A percentile compares a stretch with the other conserved stretches of the same genome.
phyloP scores from a whole-genome alignment of 2,888 invertebrate species.

The Crematogaster levior region DNA sequence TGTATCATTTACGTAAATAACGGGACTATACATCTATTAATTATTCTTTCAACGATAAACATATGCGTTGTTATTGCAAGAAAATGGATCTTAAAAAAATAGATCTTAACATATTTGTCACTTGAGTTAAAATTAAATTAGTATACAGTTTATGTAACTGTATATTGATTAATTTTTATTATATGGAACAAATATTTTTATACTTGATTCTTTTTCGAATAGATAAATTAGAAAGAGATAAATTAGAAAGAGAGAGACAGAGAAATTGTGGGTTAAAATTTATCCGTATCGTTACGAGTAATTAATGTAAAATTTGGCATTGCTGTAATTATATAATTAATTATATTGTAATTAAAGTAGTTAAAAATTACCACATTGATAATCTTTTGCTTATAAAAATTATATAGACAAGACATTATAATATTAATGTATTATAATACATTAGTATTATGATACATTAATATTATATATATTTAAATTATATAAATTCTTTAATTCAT shows the following conservation, averaged over 20 bases:
- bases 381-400: not conserved
- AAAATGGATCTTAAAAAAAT: constrained; percentile 6
- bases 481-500: not conserved
- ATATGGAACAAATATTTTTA: not conserved
- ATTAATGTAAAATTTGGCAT: not conserved
- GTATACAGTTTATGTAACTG: not conserved
- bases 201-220: not conserved
- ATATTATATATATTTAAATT: not conserved
- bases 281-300: not conserved
- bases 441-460: too few species aligned
- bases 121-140: constrained; percentile 38
- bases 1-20: constrained; percentile 29
- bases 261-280: not conserved
- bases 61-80: constrained; percentile 19
- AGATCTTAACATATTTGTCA: not conserved
- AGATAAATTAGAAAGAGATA: not conserved
- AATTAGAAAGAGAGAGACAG: not conserved
- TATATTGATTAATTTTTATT: not conserved
- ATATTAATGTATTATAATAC: too few species aligned
- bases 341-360: not conserved
- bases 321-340: not conserved
- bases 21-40: constrained; percentile 44
- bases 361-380: not conserved
- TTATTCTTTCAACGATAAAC: constrained; percentile 40
- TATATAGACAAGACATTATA: not conserved